A percentile compares a stretch with the other conserved stretches of the same genome.
These are phyloP conservation scores for Clunio marinus DNA, from an alignment of 2,888 invertebrate species.

Conservation along the genomic window DNA sequence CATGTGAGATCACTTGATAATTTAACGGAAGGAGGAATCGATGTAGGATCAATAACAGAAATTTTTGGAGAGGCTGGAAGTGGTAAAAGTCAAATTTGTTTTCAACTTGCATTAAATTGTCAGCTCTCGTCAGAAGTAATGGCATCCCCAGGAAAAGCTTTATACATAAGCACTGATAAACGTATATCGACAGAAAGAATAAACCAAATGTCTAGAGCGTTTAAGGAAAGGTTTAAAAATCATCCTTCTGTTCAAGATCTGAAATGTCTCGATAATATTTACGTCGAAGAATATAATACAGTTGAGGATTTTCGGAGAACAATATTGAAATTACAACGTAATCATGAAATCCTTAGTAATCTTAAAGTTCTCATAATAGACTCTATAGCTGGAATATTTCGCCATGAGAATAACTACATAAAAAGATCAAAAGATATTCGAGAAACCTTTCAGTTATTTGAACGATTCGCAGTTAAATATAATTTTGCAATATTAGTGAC, in stretches of 20 bases:
- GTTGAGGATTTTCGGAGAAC: too few species aligned
- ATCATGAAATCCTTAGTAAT: constrained; percentile 53
- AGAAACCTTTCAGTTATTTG: constrained; percentile 56
- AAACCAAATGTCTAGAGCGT: constrained; percentile 57
- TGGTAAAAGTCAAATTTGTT: constrained; percentile 72
- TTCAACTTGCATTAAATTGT: constrained; percentile 65
- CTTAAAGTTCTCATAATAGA: constrained; percentile 67
- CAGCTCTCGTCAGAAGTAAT: too few species aligned
- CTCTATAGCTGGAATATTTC: constrained; percentile 68
- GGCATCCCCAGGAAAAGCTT: constrained; percentile 55
- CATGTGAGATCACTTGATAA: constrained; percentile 51
- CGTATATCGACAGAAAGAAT: too few species aligned
- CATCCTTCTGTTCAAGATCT: too few species aligned
- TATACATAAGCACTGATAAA: constrained; percentile 70
- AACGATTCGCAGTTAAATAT: constrained; percentile 55
- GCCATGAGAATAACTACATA: constrained; percentile 53
- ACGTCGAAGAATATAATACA: too few species aligned
- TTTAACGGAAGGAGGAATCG: constrained; percentile 62
- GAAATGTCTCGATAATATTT: too few species aligned
- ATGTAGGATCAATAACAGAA: constrained; percentile 65
- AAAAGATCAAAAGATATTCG: constrained; percentile 57
- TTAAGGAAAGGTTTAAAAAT: too few species aligned
- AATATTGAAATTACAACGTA: too few species aligned
- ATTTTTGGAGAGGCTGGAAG: constrained; percentile 66
- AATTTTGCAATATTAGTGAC: constrained; percentile 62